Evolutionary conservation across 1,140 invertebrate genomes (phyloP), one percentile per base, ranked within the genome.

Genomic region (Meloidogyne exigua): DNA sequence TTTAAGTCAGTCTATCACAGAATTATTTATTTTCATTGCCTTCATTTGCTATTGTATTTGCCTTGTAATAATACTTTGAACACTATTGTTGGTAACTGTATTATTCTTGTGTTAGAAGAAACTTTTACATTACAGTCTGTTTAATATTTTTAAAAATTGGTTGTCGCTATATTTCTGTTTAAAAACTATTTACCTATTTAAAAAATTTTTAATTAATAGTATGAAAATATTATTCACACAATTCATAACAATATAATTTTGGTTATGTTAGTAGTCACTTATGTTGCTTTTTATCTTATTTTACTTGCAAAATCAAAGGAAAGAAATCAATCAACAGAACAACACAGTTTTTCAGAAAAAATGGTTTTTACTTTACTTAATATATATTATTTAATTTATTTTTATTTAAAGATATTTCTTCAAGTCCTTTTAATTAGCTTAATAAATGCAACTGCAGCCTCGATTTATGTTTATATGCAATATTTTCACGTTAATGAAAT

Each of bases 161-260:
- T n/a, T n/a, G n/a, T n/a, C n/a, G n/a, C 28, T 32, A 32, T 32
- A 32, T 3, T 32, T 32, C 28, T 3, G 28, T 32, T n/a, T 32
- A 32, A 32, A 32, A 32, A 10, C 10, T 10, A 3, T 39, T 39
- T 9, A 39, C n/a, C n/a, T n/a, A n/a, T n/a, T n/a, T n/a, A 9
- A 9, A 9, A 39, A 39, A 39, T 69, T 39, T 69, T 32, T 10
- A 62, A 15, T 65, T 66, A 62, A 7, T 13, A 68, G 66, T 68
- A 68, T 42, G 66, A 68, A n/a, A 68, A 68, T 68, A n/a, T 68
- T 18, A 36, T 68, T 9, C 66, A 68, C 21, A 68, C 66, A 32
- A 42, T 68, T 9, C 66, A 68, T n/a, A 68, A 68, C 21, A 68
- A 36, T 68, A 42, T 68, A 42, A 68, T 68, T 42, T 32, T 42